A percentile compares a stretch with the other conserved stretches of the same genome.
These are phyloP conservation scores for Himalopsyche tibetana DNA, from an alignment of 2,888 invertebrate species.

Conservation along the genomic window DNA sequence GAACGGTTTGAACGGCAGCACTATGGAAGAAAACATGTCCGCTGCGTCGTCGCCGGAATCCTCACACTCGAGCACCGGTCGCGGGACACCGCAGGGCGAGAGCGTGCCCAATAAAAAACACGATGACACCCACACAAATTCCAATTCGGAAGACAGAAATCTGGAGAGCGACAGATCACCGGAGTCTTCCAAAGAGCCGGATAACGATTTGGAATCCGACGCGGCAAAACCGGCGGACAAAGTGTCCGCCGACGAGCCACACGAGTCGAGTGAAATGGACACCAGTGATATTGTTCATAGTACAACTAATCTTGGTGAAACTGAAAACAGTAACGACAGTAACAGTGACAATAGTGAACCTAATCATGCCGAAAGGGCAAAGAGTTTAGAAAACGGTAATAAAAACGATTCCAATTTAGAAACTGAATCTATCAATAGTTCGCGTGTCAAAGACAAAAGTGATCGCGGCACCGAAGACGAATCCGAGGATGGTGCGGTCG, in stretches of 20 bases:
- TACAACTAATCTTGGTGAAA: slow-evolving; percentile 19
- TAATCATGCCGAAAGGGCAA: neutral
- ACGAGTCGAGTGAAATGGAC: slow-evolving; percentile 11
- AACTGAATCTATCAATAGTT: slow-evolving; percentile 3
- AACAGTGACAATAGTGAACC: slow-evolving; percentile 18
- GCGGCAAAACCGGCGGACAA: neutral
- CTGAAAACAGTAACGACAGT: neutral
- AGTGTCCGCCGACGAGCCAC: neutral
- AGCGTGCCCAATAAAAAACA: neutral
- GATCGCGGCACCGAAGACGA: neutral
- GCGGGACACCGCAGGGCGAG: slow-evolving; percentile 14
- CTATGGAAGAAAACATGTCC: slow-evolving; percentile 22
- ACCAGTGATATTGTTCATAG: slow-evolving; percentile 48
- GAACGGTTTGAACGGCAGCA: slow-evolving; percentile 22
- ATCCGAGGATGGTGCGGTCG: slow-evolving; percentile 65
- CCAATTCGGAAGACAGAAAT: slow-evolving; percentile 24
- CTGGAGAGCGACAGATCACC: slow-evolving; percentile 6
- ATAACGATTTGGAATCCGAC: neutral
- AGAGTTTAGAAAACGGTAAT: slow-evolving; percentile 5
- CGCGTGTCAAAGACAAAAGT: slow-evolving; percentile 18
- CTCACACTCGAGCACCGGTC: slow-evolving; percentile 11
- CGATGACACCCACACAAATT: neutral
- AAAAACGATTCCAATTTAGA: slow-evolving; percentile 3
- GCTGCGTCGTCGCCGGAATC: slow-evolving; percentile 9
- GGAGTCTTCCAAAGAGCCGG: slow-evolving; percentile 20